Conservation (phyloP, 1,140 invertebrate genomes). For the Bradysia coprophila region DNA sequence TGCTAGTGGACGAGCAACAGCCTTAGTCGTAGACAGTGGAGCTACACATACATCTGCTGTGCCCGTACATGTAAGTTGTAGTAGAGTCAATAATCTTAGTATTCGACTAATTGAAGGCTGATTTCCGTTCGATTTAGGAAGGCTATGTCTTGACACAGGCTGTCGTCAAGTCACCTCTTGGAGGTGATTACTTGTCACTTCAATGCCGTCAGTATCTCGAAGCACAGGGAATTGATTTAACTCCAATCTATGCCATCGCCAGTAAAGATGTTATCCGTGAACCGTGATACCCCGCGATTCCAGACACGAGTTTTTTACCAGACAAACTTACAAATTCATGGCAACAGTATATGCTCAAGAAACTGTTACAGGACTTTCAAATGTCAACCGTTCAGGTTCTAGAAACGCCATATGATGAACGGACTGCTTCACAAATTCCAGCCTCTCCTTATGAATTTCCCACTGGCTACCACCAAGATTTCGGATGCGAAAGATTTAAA, state of each 20-base stretch:
- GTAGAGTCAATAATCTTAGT: conserved; percentile 1
- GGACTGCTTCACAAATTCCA: conserved; percentile 62
- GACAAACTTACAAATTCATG: conserved; percentile 69
- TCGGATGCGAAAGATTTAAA: conserved; percentile 69
- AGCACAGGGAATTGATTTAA: conserved; percentile 61
- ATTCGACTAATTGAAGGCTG: not conserved
- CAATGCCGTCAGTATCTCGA: conserved; percentile 67
- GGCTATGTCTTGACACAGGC: conserved; percentile 81
- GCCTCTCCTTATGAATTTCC: conserved; percentile 85
- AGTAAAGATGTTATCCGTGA: conserved; percentile 67
- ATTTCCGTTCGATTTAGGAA: conserved; percentile 7
- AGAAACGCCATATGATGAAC: conserved; percentile 70
- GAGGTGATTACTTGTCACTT: conserved; percentile 78
- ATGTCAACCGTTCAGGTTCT: conserved; percentile 59
- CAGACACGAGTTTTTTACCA: conserved; percentile 53
- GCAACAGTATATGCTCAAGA: conserved; percentile 75
- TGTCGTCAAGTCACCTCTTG: conserved; percentile 79
- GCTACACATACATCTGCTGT: conserved; percentile 88
- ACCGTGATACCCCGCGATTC: conserved; percentile 64
- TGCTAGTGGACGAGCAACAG: conserved; percentile 81
- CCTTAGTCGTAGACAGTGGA: conserved; percentile 81
- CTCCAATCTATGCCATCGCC: conserved; percentile 69
- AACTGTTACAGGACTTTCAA: conserved; percentile 67
- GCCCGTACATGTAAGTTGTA: conserved; percentile 52
- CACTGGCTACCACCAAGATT: conserved; percentile 85